phyloP scores from a whole-genome alignment of 2,888 invertebrate genomes.

The Nudaria mundana region DNA sequence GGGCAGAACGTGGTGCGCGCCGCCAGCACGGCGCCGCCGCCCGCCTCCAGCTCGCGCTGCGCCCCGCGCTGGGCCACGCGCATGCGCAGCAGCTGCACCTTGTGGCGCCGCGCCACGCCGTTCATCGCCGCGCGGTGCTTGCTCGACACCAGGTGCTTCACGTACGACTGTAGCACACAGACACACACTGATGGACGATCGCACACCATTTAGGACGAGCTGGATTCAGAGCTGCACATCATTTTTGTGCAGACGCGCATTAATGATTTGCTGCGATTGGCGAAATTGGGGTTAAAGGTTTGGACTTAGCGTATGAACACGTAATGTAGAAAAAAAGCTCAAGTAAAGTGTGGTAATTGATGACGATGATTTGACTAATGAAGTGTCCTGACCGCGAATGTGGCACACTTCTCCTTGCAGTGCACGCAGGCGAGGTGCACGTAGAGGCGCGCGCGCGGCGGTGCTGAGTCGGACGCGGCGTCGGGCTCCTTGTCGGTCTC shows the following conservation, averaged over 20 bases:
- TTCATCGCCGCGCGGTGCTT: conserved; percentile 88
- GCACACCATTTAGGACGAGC: too few relatives aligned
- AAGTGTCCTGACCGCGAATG: conserved; percentile 82
- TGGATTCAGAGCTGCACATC: too few relatives aligned
- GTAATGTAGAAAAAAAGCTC: too few relatives aligned
- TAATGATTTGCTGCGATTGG: too few relatives aligned
- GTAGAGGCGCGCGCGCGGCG: conserved; percentile 78
- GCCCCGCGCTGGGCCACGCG: conserved; percentile 89
- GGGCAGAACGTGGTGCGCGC: conserved; percentile 86
- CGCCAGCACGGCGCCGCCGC: conserved; percentile 82
- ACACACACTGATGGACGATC: not conserved
- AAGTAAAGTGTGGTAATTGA: too few relatives aligned
- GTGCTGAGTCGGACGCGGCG: conserved; percentile 71
- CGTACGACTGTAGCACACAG: conserved; percentile 80
- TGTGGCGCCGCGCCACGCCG: conserved; percentile 87
- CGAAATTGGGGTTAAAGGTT: too few relatives aligned
- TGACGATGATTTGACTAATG: not conserved
- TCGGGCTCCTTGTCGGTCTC: conserved; percentile 81
- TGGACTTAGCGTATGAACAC: too few relatives aligned
- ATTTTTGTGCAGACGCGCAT: too few relatives aligned
- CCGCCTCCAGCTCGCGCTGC: conserved; percentile 89
- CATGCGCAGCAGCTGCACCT: conserved; percentile 88
- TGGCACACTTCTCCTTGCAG: conserved; percentile 87
- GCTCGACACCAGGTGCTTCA: conserved; percentile 86
- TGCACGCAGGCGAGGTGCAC: conserved; percentile 89